These are phyloP conservation scores for Orgyia antiqua DNA, from an alignment of 2,888 invertebrate species.

Conservation along the genomic window DNA sequence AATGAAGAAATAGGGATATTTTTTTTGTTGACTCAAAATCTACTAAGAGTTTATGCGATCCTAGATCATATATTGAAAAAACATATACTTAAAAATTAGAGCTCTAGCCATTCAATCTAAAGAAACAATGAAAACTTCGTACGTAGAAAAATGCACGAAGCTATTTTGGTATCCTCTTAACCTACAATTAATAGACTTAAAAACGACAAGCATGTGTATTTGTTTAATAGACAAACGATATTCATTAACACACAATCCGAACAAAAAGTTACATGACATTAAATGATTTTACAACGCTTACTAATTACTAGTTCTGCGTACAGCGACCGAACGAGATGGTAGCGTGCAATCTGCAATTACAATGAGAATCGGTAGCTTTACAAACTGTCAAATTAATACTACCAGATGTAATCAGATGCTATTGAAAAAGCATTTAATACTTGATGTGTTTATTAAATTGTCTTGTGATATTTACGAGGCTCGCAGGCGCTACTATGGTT, in stretches of 20 bases:
- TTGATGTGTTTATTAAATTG: constrained; percentile 75
- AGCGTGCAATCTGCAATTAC: constrained; percentile 47
- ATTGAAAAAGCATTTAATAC: constrained; percentile 65
- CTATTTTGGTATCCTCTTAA: too few relatives aligned
- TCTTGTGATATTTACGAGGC: constrained; percentile 61
- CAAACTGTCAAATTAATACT: constrained; percentile 62
- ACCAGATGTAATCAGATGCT: constrained; percentile 55
- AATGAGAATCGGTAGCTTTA: constrained; percentile 40
- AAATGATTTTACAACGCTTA: constrained; percentile 21
- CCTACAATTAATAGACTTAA: background rate
- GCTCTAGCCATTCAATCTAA: too few relatives aligned
- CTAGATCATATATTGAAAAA: too few relatives aligned
- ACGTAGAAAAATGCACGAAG: too few relatives aligned
- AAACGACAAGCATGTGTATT: background rate
- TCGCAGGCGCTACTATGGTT: too few relatives aligned
- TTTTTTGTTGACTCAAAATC: too few relatives aligned
- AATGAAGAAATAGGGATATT: too few relatives aligned
- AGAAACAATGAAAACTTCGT: too few relatives aligned
- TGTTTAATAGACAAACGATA: constrained; percentile 3
- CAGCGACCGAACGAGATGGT: constrained; percentile 4
- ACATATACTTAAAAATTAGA: too few relatives aligned
- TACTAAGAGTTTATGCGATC: too few relatives aligned
- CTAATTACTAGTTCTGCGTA: constrained; percentile 17
- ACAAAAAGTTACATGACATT: constrained; percentile 9
- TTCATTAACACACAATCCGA: constrained; percentile 5